phyloP scores from a whole-genome alignment of 1,140 invertebrate species.

The Drosophila repletoides region DNA sequence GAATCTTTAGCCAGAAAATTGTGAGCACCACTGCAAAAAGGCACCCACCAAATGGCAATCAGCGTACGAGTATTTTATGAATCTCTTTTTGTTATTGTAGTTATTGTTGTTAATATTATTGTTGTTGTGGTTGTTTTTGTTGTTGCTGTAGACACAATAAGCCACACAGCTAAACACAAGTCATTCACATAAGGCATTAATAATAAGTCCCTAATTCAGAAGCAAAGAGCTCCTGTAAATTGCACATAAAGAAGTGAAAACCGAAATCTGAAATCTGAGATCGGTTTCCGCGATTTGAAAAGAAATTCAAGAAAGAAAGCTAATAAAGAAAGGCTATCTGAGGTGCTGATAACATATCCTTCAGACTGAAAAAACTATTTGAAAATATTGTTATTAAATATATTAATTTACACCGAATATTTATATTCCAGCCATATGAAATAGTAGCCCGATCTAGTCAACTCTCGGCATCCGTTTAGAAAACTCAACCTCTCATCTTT shows the following conservation, averaged over 20 bases:
- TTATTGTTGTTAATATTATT: slow-evolving; percentile 11
- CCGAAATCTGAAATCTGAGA: too few relatives aligned
- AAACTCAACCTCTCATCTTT: too few relatives aligned
- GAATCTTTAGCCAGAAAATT: slow-evolving; percentile 59
- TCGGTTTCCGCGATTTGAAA: too few relatives aligned
- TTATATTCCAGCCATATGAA: too few relatives aligned
- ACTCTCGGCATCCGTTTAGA: too few relatives aligned
- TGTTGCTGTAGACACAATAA: slow-evolving; percentile 6
- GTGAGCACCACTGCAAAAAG: not conserved
- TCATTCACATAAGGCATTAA: slow-evolving; percentile 10
- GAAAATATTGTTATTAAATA: too few relatives aligned
- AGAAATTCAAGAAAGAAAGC: too few relatives aligned
- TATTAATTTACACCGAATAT: too few relatives aligned
- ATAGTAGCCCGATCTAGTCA: too few relatives aligned
- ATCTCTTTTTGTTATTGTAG: slow-evolving; percentile 3
- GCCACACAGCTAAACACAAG: slow-evolving; percentile 39
- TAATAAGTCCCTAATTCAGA: not conserved
- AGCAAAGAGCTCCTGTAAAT: slow-evolving; percentile 2
- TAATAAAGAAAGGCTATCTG: too few relatives aligned
- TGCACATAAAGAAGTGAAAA: not conserved
- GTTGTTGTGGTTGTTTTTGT: not conserved
- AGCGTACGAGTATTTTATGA: slow-evolving; percentile 37
- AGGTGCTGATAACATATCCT: too few relatives aligned
- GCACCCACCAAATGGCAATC: slow-evolving; percentile 29
- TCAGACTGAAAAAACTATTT: too few relatives aligned